Evolutionary conservation across 2,888 invertebrate species (phyloP).

Genomic region (Bombyx huttoni): DNA sequence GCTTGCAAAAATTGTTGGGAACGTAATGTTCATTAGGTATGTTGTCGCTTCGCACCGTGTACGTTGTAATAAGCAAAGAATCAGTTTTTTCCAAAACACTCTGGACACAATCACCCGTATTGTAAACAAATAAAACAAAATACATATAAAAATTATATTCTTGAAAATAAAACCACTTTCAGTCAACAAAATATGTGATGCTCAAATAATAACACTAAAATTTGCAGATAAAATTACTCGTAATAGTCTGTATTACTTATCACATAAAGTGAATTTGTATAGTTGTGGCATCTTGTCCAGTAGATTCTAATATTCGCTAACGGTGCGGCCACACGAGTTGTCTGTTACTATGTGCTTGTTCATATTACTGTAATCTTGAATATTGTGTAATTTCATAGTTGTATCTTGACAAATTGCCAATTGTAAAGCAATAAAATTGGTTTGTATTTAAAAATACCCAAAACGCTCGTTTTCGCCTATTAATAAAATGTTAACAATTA

Average conservation of each 20-base stretch:
- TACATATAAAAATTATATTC: no score
- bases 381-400: constrained; percentile 62
- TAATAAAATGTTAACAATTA: constrained; percentile 72
- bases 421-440: constrained; percentile 61
- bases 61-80: neutral
- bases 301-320: constrained; percentile 31
- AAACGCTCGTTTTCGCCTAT: constrained; percentile 72
- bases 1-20: constrained; percentile 15
- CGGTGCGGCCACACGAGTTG: constrained; percentile 29
- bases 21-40: neutral
- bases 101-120: neutral
- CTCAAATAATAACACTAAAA: no score
- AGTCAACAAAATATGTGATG: no score
- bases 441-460: constrained; percentile 66
- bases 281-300: neutral
- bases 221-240: no score
- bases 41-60: neutral
- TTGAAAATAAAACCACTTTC: no score
- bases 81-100: neutral
- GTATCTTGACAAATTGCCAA: constrained; percentile 62
- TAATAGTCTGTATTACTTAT: no score
- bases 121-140: no score
- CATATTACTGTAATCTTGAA: constrained; percentile 70
- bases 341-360: constrained; percentile 60
- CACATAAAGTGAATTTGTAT: no score